Evolutionary conservation across 2,888 invertebrate genomes (phyloP).

Genomic region (Callosobruchus maculatus): DNA sequence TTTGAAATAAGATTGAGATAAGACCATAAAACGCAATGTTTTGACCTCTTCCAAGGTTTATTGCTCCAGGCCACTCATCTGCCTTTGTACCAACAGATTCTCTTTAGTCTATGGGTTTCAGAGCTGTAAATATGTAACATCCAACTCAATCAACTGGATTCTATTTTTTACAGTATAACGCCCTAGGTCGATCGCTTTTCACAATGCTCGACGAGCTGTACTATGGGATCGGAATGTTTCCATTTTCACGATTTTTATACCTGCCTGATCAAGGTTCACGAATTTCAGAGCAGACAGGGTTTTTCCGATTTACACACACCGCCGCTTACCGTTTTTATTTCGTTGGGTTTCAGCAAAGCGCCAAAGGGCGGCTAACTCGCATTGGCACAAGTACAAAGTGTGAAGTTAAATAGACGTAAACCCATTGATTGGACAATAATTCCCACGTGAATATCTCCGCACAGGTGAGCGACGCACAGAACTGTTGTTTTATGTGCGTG

Average conservation of each 20-base stretch:
- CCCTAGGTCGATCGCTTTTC: not conserved
- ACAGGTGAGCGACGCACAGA: not conserved
- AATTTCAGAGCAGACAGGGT: slow-evolving; percentile 6
- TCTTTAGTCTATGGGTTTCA: too few species aligned
- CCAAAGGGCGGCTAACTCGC: not conserved
- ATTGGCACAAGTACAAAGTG: not conserved
- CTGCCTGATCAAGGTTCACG: slow-evolving; percentile 24
- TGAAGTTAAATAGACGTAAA: not conserved
- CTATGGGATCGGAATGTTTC: slow-evolving; percentile 7
- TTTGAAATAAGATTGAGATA: too few species aligned
- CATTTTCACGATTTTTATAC: slow-evolving; percentile 25
- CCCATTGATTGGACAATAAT: not conserved
- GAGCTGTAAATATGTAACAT: not conserved
- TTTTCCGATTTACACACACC: not conserved
- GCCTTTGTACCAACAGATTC: too few species aligned
- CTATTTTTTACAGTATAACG: not conserved
- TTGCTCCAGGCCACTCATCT: too few species aligned
- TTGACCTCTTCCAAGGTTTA: too few species aligned
- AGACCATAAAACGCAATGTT: too few species aligned
- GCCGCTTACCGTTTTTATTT: not conserved
- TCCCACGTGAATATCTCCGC: not conserved
- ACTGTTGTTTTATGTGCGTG: not conserved
- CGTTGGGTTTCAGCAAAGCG: not conserved
- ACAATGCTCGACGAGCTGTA: slow-evolving; percentile 2
- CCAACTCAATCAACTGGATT: not conserved